Base-by-base conservation (phyloP, 2,888 invertebrate genomes). In the Parnassius glacialis region DNA sequence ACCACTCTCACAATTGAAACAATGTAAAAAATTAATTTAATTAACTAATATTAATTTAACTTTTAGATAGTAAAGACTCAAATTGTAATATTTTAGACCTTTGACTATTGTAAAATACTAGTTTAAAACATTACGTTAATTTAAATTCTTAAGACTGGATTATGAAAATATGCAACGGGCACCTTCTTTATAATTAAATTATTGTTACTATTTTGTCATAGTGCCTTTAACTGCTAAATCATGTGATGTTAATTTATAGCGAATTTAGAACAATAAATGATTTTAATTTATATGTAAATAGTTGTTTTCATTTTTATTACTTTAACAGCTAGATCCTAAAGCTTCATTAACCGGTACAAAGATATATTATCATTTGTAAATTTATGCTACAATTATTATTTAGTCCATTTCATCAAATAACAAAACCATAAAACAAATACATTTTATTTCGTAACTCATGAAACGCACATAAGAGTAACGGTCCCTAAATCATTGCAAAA, bases 231-330 rank as follows among this genome's bases (percentile, higher is more conserved):
- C 66, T 70, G 69, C 75, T 48, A 77, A 73, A 72, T 72, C 74
- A 83, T 87, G 88, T 88, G 88, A 90, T 89, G 78, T 79, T 88
- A 87, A 82, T 70, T 73, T 72, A 68, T 71, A 76, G 64, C 64
- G 70, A 61, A 73, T 68, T 66, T 72, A 75, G 69, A 66, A 70
- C 62, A 78, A 78, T 79, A 76, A 79, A 79, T 69, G 56, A 60
- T 69, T 69, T 69, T 68, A 67, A 65, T 63, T 66, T 68, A 62
- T 43, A 64, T 43, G 10, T 54, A 58, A 65, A 16, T 13, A 10
- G 10, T 10, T 54, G 51, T 51, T 51, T 51, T 75, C 1, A 2
- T 45, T 12, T 34, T 48, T 12, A 43, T 43, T 43, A 43, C 11
- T 43, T 2, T 34, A 5, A 34, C 0, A 34, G 7, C 5, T 34